Conservation (phyloP, 2,888 invertebrate species). For the Parnassius apollo region DNA sequence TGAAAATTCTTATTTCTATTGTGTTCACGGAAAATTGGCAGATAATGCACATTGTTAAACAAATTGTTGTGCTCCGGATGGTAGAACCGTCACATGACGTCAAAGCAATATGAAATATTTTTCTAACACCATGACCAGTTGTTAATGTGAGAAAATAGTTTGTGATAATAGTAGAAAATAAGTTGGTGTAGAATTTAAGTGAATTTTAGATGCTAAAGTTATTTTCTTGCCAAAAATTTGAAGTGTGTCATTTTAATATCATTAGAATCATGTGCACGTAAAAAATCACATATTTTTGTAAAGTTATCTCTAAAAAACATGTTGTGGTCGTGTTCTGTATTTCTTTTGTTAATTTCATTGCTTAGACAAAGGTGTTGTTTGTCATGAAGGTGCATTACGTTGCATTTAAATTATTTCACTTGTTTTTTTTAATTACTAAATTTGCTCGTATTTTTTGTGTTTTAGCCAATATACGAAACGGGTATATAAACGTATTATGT, state of each 20-base stretch:
- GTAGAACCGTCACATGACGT: neutral
- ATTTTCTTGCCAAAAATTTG: conserved; percentile 20
- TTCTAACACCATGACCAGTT: conserved; percentile 13
- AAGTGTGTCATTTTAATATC: neutral
- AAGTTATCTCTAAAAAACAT: neutral
- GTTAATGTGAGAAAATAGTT: conserved; percentile 7
- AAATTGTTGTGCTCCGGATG: too few relatives aligned
- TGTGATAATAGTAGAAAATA: conserved; percentile 24
- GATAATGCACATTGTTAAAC: too few relatives aligned
- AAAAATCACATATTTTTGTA: neutral
- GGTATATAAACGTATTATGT: conserved; percentile 63
- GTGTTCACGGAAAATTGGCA: too few relatives aligned
- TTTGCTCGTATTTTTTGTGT: conserved; percentile 14
- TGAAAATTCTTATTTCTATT: too few relatives aligned
- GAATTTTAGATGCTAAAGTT: conserved; percentile 5
- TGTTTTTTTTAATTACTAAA: neutral
- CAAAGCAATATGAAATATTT: conserved; percentile 11
- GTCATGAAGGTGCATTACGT: neutral
- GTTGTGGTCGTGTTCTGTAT: neutral
- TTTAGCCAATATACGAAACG: conserved; percentile 44
- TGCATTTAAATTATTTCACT: neutral
- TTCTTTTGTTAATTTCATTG: neutral
- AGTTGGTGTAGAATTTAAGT: conserved; percentile 21
- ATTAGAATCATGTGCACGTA: neutral
- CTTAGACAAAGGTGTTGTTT: neutral